phyloP scores from a whole-genome alignment of 2,113 vertebrate genomes.

The Clarias macrocephalus region DNA sequence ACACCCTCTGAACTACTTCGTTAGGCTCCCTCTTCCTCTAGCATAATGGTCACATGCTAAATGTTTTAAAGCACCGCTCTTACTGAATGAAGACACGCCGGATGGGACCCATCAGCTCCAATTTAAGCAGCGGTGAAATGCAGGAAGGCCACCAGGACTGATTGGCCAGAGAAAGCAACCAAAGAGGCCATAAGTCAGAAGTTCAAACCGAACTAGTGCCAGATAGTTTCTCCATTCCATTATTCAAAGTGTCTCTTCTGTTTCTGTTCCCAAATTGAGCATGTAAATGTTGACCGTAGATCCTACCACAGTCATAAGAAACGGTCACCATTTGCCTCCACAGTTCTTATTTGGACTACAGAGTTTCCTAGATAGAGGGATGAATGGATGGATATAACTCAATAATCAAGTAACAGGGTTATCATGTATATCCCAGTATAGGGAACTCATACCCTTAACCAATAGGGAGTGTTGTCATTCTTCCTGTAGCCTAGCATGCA shows the following conservation, averaged over 20 bases:
- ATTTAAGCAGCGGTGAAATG: constrained; percentile 61
- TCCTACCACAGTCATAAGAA: no score
- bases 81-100: constrained; percentile 53
- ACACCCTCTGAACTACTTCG: constrained; percentile 44
- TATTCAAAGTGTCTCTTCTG: not conserved
- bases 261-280: no score
- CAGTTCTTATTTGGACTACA: no score
- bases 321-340: no score
- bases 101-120: constrained; percentile 66
- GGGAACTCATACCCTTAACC: not conserved
- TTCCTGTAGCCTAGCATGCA: not conserved
- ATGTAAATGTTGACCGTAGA: no score
- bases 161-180: constrained; percentile 58
- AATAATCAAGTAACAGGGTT: not conserved
- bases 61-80: constrained; percentile 45
- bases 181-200: constrained; percentile 53
- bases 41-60: constrained; percentile 60
- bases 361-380: no score
- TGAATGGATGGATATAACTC: no score
- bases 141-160: constrained; percentile 62
- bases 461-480: not conserved
- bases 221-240: constrained; percentile 38
- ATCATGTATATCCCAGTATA: no score
- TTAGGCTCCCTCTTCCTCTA: constrained; percentile 40
- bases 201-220: constrained; percentile 51